Evolutionary conservation across 2,888 invertebrate species (phyloP), one percentile per base, ranked within the genome.

Genomic region (Heteromyza rotundicornis): DNA sequence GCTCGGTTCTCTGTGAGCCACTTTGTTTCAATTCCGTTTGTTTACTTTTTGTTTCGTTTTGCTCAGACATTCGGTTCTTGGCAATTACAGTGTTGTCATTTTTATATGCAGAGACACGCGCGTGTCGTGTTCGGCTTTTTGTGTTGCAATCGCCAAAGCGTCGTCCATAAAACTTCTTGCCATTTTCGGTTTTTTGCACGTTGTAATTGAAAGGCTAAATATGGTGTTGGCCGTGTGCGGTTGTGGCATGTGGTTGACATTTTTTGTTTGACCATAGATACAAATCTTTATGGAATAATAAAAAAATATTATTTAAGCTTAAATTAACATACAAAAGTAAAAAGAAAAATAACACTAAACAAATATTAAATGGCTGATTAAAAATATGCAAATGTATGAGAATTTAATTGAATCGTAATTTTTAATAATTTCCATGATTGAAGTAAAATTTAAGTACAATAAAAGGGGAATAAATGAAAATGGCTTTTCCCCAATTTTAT

Each of bases 81-180:
- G 53, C 20, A 44, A 50, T 57, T 19, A 49, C 40, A 57, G 24
- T 44, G 53, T 40, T 40, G 23, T 40, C 40, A 61, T 58, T 62
- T 49, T 36, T 60, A n/a, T 64, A 59, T 62, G 64, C 59, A 55
- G 52, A 51, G 58, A 58, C 62, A 64, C 64, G 64, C 60, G 64
- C 63, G 59, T 57, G 56, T 50, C 62, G 52, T 57, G 59, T 52
- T 58, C 27, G 57, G 23, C 16, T 59, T 44, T 59, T 27, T 51
- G 35, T 16, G 17, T 40, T 59, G 54, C 23, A 8, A 40, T n/a
- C 40, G 10, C 40, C 40, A n/a, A 14, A 36, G 22, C 47, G 14
- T 47, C 3, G 22, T 17, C 47, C 47, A 20, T 47, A 40, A 27
- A 10, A n/a, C 20, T 17, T 47, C 47, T 20, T 47, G 20, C 47